These are phyloP conservation scores for Epinotia ramella DNA, from an alignment of 2,888 invertebrate species.

Conservation along the genomic window DNA sequence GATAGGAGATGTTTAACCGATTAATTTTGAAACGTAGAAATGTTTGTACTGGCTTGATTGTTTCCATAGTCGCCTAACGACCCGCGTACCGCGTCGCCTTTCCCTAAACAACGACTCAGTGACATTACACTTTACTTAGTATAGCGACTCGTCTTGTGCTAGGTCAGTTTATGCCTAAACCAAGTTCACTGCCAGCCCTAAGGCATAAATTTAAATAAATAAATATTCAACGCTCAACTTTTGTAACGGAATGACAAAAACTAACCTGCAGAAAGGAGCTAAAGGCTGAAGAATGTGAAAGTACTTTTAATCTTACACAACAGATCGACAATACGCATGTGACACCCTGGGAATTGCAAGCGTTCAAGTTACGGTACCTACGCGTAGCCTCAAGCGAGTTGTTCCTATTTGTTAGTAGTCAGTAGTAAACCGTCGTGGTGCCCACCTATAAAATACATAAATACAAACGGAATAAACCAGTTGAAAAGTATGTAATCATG, in stretches of 20 bases:
- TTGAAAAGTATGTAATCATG: background rate
- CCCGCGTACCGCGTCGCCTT: background rate
- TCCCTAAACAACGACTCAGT: background rate
- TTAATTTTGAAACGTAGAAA: no score
- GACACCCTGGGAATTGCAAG: background rate
- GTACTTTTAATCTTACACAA: background rate
- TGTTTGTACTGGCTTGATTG: background rate
- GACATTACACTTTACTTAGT: background rate
- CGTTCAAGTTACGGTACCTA: background rate
- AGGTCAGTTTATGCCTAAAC: conserved; percentile 25
- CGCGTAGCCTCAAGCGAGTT: background rate
- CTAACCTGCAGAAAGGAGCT: background rate
- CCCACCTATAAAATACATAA: background rate
- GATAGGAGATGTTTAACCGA: no score
- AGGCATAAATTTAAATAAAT: conserved; percentile 37
- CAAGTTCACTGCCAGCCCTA: conserved; percentile 32
- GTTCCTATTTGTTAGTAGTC: background rate
- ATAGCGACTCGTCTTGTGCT: conserved; percentile 11
- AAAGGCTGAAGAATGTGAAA: background rate
- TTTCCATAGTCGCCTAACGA: background rate
- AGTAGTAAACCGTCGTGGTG: no score
- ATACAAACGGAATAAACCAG: background rate
- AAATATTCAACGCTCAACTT: conserved; percentile 28
- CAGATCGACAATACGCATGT: background rate
- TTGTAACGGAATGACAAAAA: conserved; percentile 13